These are phyloP conservation scores for Eustalomyia histrio DNA, from an alignment of 2,888 invertebrate species.

Conservation along the genomic window DNA sequence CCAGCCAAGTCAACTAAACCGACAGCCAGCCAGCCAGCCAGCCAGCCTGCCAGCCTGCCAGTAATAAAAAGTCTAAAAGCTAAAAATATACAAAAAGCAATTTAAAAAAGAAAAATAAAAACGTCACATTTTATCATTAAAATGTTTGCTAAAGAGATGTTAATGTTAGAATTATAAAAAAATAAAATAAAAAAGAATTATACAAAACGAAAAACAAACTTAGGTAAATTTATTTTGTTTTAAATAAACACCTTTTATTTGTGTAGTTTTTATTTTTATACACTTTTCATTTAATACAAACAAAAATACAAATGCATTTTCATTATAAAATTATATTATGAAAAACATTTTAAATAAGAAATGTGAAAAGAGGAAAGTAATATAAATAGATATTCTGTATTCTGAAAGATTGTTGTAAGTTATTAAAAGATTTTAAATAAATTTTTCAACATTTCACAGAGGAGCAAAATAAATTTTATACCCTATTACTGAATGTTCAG, in stretches of 20 bases:
- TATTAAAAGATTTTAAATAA: too few relatives aligned
- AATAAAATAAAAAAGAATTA: background rate
- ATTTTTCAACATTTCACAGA: too few relatives aligned
- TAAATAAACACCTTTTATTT: background rate
- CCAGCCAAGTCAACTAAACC: slow-evolving; percentile 1
- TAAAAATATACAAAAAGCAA: background rate
- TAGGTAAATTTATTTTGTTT: background rate
- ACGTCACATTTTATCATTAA: slow-evolving; percentile 8
- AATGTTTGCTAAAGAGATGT: slow-evolving; percentile 41
- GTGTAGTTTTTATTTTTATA: background rate
- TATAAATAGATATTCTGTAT: too few relatives aligned
- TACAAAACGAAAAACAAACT: background rate
- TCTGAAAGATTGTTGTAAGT: too few relatives aligned
- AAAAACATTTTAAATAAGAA: too few relatives aligned
- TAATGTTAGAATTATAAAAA: slow-evolving; percentile 30
- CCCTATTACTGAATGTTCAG: too few relatives aligned
- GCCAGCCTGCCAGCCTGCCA: background rate
- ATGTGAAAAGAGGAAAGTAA: too few relatives aligned
- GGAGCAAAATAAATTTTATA: too few relatives aligned
- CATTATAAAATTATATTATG: background rate
- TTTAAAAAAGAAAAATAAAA: background rate
- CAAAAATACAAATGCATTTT: background rate
- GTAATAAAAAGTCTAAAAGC: background rate
- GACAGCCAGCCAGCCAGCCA: background rate
- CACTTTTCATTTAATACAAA: background rate